Conservation (phyloP, 2,113 vertebrate species). For the Perccottus glenii region DNA sequence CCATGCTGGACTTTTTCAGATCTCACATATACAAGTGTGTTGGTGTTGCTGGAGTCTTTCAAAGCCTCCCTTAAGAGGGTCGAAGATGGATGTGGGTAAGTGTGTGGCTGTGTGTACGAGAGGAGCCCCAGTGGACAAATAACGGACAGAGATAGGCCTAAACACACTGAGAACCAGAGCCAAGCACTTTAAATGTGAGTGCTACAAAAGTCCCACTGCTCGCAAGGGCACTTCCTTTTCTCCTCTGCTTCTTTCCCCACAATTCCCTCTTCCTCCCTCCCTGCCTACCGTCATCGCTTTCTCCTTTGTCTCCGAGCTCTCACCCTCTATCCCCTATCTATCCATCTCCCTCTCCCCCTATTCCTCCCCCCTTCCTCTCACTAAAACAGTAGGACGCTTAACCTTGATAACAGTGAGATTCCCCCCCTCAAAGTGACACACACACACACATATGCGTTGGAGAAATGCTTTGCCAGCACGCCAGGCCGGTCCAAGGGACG, state of each 20-base stretch:
- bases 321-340: conserved; percentile 74
- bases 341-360: conserved; percentile 70
- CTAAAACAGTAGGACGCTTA: conserved; percentile 80
- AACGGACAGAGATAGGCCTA: conserved; percentile 66
- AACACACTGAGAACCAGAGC: conserved; percentile 59
- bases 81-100: conserved; percentile 72
- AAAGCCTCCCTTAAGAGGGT: conserved; percentile 68
- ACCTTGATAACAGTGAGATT: conserved; percentile 81
- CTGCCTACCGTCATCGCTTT: conserved; percentile 61
- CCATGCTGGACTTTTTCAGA: conserved; percentile 58
- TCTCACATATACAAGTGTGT: conserved; percentile 58
- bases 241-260: conserved; percentile 58
- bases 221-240: conserved; percentile 72
- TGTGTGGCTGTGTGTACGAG: conserved; percentile 51
- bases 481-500: conserved; percentile 78
- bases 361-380: conserved; percentile 69
- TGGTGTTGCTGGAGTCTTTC: conserved; percentile 59
- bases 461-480: conserved; percentile 82
- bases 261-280: conserved; percentile 40
- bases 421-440: conserved; percentile 75
- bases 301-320: conserved; percentile 73
- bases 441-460: conserved; percentile 52
- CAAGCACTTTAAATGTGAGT: conserved; percentile 74
- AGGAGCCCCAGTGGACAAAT: conserved; percentile 74
- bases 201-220: conserved; percentile 71